A percentile compares a stretch with the other conserved stretches of the same genome.
Conservation (phyloP, 2,888 invertebrate species). For the Myopa tessellatipennis region DNA sequence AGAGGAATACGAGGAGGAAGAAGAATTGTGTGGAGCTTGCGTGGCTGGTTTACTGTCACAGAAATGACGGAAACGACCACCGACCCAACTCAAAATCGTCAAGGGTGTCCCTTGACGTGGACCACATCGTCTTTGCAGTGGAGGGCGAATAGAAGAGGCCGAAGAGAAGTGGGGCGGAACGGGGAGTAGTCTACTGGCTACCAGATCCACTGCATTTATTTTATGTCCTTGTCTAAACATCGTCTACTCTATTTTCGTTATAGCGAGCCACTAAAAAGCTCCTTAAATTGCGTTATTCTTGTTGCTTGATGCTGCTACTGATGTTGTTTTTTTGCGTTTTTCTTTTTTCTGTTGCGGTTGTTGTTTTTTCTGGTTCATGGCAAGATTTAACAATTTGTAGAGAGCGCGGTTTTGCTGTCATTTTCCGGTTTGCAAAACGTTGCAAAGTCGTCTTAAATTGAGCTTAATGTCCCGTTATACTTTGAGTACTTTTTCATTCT, state of each 20-base stretch:
- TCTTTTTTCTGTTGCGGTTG: slow-evolving; percentile 9
- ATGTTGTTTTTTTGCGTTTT: background rate
- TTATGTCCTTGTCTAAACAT: slow-evolving; percentile 6
- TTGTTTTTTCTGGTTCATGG: slow-evolving; percentile 3
- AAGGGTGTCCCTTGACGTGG: slow-evolving; percentile 39
- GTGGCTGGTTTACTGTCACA: background rate
- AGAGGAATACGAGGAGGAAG: background rate
- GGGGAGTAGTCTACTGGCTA: background rate
- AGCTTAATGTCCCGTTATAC: slow-evolving; percentile 38
- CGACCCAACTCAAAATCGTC: slow-evolving; percentile 51
- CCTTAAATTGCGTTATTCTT: slow-evolving; percentile 4
- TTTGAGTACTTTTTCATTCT: background rate
- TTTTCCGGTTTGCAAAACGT: slow-evolving; percentile 23
- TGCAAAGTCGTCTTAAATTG: slow-evolving; percentile 36
- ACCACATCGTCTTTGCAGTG: background rate
- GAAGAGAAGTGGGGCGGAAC: background rate
- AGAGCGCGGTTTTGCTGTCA: slow-evolving; percentile 19
- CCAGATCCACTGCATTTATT: slow-evolving; percentile 21
- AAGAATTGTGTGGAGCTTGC: background rate
- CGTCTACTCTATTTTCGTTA: background rate
- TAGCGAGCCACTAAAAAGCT: background rate
- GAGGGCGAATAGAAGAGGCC: background rate
- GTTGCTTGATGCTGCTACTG: background rate
- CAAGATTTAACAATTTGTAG: slow-evolving; percentile 19
- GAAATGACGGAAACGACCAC: slow-evolving; percentile 45